Conservation (phyloP, 2,888 invertebrate genomes). For the Drosophila aldrichi region DNA sequence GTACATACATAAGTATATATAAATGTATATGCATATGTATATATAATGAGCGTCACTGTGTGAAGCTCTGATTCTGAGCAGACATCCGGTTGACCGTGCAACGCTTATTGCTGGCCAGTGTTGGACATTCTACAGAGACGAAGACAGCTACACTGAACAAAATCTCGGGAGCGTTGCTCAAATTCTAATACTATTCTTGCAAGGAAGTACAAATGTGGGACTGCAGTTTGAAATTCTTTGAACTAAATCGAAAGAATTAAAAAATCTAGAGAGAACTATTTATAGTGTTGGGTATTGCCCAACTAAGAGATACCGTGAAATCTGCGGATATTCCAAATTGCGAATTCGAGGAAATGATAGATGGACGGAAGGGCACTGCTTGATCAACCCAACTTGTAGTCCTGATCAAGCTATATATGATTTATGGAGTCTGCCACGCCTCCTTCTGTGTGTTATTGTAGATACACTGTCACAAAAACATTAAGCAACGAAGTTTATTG, state of each 20-base stretch:
- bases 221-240: no score
- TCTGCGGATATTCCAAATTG: no score
- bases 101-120: constrained; percentile 9
- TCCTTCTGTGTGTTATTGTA: no score
- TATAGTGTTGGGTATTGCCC: not conserved
- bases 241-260: not conserved
- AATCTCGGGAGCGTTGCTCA: not conserved
- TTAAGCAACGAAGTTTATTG: no score
- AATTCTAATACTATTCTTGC: not conserved
- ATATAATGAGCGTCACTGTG: constrained; percentile 24
- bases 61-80: constrained; percentile 17
- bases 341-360: no score
- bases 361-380: not conserved
- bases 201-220: not conserved
- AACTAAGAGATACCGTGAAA: no score
- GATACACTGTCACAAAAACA: no score
- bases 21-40: constrained; percentile 9
- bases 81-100: constrained; percentile 48
- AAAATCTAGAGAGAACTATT: no score
- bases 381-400: not conserved
- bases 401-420: no score
- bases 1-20: not conserved
- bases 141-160: constrained; percentile 25
- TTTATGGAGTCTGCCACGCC: no score
- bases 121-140: constrained; percentile 13